Evolutionary conservation across 2,797 vertebrate species (phyloP).

Genomic region (Parauchenoglanis punctatus): DNA sequence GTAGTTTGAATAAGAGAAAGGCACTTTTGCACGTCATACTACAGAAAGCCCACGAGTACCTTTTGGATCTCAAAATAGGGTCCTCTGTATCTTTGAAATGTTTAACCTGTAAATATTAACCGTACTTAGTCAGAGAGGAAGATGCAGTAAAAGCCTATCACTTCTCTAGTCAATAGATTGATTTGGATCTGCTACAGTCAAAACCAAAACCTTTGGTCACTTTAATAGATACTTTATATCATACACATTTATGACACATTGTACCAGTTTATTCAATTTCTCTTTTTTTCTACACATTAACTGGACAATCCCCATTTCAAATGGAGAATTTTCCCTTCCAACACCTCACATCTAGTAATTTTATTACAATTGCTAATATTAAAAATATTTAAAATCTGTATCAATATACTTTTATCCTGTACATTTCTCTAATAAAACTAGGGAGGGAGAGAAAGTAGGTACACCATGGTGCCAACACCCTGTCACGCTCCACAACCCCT

Average conservation of each 20-base stretch:
- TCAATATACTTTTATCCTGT: slow-evolving; percentile 44
- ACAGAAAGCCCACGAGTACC: slow-evolving; percentile 38
- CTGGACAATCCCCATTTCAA: slow-evolving; percentile 39
- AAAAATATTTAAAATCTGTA: slow-evolving; percentile 58
- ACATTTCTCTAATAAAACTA: slow-evolving; percentile 52
- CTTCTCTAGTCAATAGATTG: slow-evolving; percentile 24
- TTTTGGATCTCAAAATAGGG: slow-evolving; percentile 31
- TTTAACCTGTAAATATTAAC: slow-evolving; percentile 29
- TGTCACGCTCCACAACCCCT: background rate
- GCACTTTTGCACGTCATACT: slow-evolving; percentile 51
- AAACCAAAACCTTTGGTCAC: slow-evolving; percentile 61
- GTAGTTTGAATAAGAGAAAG: slow-evolving; percentile 41
- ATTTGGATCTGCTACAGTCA: slow-evolving; percentile 37
- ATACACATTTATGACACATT: slow-evolving; percentile 45
- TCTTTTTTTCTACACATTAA: background rate
- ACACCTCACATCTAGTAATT: slow-evolving; percentile 30
- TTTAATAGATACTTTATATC: slow-evolving; percentile 46
- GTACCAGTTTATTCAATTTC: slow-evolving; percentile 27
- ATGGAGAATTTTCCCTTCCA: slow-evolving; percentile 10
- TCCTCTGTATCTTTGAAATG: slow-evolving; percentile 32
- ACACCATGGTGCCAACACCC: slow-evolving; percentile 2
- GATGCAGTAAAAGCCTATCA: slow-evolving; percentile 23
- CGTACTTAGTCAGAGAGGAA: slow-evolving; percentile 24
- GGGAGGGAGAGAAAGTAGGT: slow-evolving; percentile 20
- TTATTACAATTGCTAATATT: slow-evolving; percentile 42